Percentiles rank a stretch among this genome's conserved stretches.
Evolutionary conservation across 2,113 vertebrate genomes (phyloP).

Genomic region (Gorsachius goisagi): DNA sequence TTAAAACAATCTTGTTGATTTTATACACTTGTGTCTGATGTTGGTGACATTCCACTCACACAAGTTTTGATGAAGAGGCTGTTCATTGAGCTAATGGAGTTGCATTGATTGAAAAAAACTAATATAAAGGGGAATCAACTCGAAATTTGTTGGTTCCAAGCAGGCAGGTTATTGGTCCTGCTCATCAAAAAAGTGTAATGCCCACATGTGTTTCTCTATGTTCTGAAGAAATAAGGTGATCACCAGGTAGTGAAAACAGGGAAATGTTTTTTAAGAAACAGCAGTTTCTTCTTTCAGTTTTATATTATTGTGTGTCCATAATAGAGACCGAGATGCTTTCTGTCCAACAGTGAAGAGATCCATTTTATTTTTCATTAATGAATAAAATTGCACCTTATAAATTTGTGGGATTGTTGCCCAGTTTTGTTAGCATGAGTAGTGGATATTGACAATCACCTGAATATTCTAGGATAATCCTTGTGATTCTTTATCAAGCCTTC

Average conservation of each 20-base stretch:
- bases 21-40: background rate
- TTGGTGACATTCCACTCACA: background rate
- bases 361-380: background rate
- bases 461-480: background rate
- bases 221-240: background rate
- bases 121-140: background rate
- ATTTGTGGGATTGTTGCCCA: background rate
- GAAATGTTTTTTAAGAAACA: background rate
- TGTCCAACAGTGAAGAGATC: background rate
- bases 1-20: background rate
- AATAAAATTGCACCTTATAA: background rate
- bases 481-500: background rate
- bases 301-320: background rate
- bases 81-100: background rate
- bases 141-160: background rate
- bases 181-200: background rate
- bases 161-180: background rate
- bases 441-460: background rate
- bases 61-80: background rate
- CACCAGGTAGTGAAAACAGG: background rate
- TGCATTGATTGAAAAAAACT: background rate
- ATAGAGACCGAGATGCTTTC: background rate
- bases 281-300: too few relatives aligned
- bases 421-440: background rate
- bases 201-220: background rate